Base-by-base conservation (phyloP, 2,888 invertebrate species). In the Idaea straminata region DNA sequence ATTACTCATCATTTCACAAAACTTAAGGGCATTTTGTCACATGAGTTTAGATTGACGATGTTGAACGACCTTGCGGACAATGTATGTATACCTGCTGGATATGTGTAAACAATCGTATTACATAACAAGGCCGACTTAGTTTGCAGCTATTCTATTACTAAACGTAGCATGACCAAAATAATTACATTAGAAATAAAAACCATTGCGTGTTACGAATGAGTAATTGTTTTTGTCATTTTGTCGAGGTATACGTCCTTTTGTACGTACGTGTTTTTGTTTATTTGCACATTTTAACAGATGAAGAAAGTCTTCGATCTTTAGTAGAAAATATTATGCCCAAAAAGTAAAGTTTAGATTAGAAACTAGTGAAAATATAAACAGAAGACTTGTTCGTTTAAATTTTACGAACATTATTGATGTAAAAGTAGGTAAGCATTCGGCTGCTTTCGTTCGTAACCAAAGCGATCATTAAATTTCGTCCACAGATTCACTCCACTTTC, bases 71-170 rank as follows among this genome's bases (percentile, higher is more conserved):
- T 87, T 86, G 87, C 78, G 69, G 69, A 72, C 70, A 74, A 72
- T 77, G 10, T 47, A 13, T 47, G 47, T 47, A 13, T 47, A 47
- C 47, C 47, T 47, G 10, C 47, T 10, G 6, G 5, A 80, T 78
- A 80, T 84, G 81, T 83, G 81, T 80, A 83, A 84, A 85, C 85
- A 84, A 85, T 85, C 77, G 71, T 72, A 72, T 86, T 84, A 85
- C 81, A 81, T 84, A 84, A 86, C 83, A 79, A 88, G 88, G 87
- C 76, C 85, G 77, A 76, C 77, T 75, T 77, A 76, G 73, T 79
- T 78, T 76, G 77, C 69, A 72, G 73, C 76, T 77, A 79, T 78
- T 78, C 76, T 77, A 79, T 78, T 78, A 77, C 72, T 76, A 78
- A 83, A 75, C 77, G 77, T 83, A 79, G 82, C 85, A 83, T 84